phyloP scores from a whole-genome alignment of 2,113 vertebrate genomes.

The Excalfactoria chinensis region DNA sequence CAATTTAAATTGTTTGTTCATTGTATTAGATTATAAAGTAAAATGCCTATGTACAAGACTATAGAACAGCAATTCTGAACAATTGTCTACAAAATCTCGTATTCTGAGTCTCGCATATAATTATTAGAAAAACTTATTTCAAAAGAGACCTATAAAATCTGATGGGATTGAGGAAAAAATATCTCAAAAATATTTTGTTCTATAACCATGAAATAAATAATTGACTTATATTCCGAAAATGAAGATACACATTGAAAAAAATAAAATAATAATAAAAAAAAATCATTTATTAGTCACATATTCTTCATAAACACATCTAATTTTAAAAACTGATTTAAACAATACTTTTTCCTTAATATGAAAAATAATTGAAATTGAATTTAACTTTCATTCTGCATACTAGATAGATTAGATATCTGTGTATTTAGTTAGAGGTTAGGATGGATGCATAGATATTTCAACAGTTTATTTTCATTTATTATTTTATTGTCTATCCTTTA shows the following conservation, averaged over 20 bases:
- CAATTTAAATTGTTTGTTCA: background rate
- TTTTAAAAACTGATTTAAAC: background rate
- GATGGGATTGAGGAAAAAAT: background rate
- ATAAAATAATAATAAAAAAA: too few relatives aligned
- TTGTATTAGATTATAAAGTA: background rate
- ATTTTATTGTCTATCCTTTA: background rate
- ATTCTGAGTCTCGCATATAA: background rate
- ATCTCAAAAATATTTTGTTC: background rate
- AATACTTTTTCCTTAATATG: background rate
- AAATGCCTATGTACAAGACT: background rate
- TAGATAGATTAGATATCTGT: background rate
- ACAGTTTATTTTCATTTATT: background rate
- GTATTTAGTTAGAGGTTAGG: background rate
- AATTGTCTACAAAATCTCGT: background rate
- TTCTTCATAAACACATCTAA: background rate
- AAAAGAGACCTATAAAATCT: background rate
- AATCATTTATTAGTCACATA: background rate
- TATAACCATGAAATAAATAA: background rate
- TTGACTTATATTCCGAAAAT: background rate
- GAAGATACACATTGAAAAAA: background rate
- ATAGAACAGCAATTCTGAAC: background rate
- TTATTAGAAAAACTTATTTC: background rate
- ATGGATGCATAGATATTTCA: background rate
- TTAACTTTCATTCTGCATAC: background rate
- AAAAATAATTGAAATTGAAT: background rate